Evolutionary conservation across 2,113 vertebrate species (phyloP).

Genomic region (Geococcyx californianus): DNA sequence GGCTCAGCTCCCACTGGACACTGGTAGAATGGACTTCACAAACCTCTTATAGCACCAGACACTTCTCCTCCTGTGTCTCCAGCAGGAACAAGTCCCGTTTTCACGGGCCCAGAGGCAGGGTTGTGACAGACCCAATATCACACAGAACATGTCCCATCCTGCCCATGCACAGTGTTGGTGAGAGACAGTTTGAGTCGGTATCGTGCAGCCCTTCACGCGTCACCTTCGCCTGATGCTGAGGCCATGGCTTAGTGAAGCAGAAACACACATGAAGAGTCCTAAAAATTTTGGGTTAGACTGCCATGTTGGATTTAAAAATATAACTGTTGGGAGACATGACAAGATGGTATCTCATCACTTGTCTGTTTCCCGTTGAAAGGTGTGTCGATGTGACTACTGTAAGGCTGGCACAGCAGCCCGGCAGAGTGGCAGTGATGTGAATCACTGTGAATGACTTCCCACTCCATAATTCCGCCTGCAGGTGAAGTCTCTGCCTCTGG

Average conservation of each 20-base stretch:
- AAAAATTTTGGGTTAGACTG: not conserved
- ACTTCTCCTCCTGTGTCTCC: not conserved
- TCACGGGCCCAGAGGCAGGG: not conserved
- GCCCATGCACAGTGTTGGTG: accelerated
- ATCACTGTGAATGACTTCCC: not conserved
- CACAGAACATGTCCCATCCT: not conserved
- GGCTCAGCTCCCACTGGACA: not conserved
- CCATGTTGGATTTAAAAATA: not conserved
- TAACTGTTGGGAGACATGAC: not conserved
- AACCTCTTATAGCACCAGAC: not conserved
- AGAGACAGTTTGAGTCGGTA: not conserved
- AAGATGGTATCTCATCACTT: not conserved
- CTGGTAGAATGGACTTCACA: not conserved
- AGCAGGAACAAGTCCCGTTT: not conserved
- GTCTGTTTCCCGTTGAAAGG: not conserved
- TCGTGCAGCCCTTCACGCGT: not conserved
- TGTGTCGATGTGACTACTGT: not conserved
- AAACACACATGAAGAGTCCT: not conserved
- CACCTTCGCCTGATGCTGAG: not conserved
- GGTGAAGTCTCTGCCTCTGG: not conserved
- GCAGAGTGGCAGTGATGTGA: not conserved
- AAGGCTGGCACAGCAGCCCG: not conserved
- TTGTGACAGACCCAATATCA: not conserved
- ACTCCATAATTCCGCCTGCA: not conserved
- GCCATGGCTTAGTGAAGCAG: not conserved